Conservation (phyloP, 2,797 vertebrate genomes). For the Esox lucius region DNA sequence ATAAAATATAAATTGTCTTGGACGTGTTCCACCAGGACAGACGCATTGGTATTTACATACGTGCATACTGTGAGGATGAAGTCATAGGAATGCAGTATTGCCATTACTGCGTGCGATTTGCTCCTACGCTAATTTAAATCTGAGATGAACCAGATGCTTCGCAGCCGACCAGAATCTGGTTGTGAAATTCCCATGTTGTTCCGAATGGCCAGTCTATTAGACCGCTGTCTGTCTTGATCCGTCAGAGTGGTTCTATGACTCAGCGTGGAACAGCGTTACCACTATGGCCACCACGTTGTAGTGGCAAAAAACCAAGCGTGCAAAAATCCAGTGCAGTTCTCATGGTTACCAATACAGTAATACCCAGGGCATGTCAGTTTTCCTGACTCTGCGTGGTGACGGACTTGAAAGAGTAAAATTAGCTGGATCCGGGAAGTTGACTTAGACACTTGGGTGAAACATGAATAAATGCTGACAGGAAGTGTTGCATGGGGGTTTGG, state of each 20-base stretch:
- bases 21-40: neutral
- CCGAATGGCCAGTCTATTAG: neutral
- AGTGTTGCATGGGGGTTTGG: neutral
- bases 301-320: neutral
- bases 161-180: neutral
- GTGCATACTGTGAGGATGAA: neutral
- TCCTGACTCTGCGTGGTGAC: neutral
- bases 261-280: neutral
- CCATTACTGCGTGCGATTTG: neutral
- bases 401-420: neutral
- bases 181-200: neutral
- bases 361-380: neutral
- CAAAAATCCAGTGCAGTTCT: neutral
- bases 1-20: neutral
- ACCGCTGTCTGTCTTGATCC: neutral
- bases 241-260: neutral
- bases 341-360: neutral
- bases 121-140: neutral
- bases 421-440: neutral
- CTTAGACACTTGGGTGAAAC: neutral
- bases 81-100: neutral
- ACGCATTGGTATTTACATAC: neutral
- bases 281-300: neutral
- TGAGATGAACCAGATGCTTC: neutral
- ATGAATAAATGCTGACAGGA: neutral